These are phyloP conservation scores for Threskiornis aethiopicus DNA, from an alignment of 2,797 vertebrate genomes.

Conservation along the genomic window DNA sequence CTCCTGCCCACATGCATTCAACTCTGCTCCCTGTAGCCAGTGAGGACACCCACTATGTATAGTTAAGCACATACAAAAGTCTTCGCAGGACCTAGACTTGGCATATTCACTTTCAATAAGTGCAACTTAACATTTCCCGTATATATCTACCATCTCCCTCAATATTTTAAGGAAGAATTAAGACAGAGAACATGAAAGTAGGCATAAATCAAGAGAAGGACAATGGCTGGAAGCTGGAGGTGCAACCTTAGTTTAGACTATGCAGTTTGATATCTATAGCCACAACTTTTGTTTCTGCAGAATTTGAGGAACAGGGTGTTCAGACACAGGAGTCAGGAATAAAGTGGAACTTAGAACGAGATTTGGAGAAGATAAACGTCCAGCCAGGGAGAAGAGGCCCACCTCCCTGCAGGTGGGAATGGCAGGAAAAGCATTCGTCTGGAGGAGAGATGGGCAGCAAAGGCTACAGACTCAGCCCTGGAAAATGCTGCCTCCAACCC, in stretches of 20 bases:
- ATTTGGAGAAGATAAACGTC: not conserved
- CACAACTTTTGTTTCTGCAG: not conserved
- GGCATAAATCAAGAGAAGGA: not conserved
- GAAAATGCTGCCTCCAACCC: not conserved
- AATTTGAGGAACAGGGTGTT: not conserved
- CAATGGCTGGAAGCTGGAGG: not conserved
- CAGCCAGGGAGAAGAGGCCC: rapidly evolving
- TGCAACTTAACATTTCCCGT: not conserved
- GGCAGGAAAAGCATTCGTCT: not conserved
- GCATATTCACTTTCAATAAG: not conserved
- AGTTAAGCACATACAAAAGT: not conserved
- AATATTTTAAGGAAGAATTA: not conserved
- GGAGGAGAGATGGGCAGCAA: not conserved
- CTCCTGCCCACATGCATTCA: not conserved
- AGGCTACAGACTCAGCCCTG: not conserved
- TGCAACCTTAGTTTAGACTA: not conserved
- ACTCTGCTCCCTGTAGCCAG: not conserved
- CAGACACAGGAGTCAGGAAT: not conserved
- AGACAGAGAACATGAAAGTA: not conserved
- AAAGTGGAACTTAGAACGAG: not conserved
- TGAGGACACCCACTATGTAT: not conserved
- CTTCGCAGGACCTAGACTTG: not conserved
- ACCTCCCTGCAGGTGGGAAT: not conserved
- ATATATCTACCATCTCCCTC: not conserved
- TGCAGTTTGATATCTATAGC: not conserved